These are phyloP conservation scores for Hemicentrotus pulcherrimus DNA, from an alignment of 35 echinoderm and acorn worm genomes.

Conservation along the genomic window DNA sequence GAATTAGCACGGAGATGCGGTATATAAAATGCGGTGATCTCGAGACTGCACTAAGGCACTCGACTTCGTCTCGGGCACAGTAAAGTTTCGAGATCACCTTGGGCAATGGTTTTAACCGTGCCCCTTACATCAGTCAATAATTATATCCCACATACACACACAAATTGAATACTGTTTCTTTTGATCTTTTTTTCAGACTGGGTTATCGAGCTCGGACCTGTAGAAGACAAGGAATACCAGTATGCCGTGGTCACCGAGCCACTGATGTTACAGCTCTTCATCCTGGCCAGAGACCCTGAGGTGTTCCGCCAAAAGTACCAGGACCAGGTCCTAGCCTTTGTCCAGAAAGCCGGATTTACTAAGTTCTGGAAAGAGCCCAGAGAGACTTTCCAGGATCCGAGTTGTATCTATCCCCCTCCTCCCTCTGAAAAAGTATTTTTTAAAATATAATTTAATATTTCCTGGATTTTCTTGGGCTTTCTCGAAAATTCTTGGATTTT, in stretches of 20 bases:
- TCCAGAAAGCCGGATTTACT: constrained; percentile 51
- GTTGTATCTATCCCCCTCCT: constrained; percentile 40
- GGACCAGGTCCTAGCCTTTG: constrained; percentile 56
- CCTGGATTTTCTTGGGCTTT: too few species aligned
- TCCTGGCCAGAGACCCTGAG: constrained; percentile 66
- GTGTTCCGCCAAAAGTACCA: constrained; percentile 54
- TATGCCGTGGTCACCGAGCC: constrained; percentile 72
- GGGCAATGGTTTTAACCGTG: too few species aligned
- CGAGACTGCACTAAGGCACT: too few species aligned
- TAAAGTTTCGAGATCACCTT: too few species aligned
- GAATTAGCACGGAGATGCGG: too few species aligned
- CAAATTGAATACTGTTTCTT: too few species aligned
- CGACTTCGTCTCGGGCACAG: too few species aligned
- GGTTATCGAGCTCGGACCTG: constrained; percentile 69
- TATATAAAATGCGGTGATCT: too few species aligned
- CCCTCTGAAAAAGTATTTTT: neutral
- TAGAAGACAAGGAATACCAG: constrained; percentile 59
- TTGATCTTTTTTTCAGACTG: constrained; percentile 54
- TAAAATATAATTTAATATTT: neutral
- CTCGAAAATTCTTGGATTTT: too few species aligned
- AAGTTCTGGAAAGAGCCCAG: constrained; percentile 50
- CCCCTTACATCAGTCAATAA: too few species aligned
- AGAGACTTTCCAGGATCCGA: constrained; percentile 21
- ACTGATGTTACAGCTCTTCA: constrained; percentile 59
- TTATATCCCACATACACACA: too few species aligned